phyloP scores from a whole-genome alignment of 92 coral and sea anemone species.

The Chrysogorgia sp. region DNA sequence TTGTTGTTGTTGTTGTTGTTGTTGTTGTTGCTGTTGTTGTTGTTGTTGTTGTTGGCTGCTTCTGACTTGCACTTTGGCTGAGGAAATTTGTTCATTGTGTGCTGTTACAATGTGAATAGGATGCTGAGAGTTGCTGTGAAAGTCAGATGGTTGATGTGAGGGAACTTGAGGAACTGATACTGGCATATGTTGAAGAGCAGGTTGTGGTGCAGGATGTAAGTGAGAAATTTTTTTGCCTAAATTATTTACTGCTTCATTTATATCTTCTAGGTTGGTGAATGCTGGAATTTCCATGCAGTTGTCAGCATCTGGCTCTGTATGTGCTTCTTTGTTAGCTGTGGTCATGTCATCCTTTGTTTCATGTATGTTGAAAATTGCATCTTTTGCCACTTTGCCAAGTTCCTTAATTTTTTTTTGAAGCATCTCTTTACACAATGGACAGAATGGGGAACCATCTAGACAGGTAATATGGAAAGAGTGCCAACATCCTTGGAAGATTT shows the following conservation, averaged over 20 bases:
- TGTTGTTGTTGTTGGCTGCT: background rate
- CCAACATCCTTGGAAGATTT: constrained; percentile 46
- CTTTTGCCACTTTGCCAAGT: constrained; percentile 50
- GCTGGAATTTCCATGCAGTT: background rate
- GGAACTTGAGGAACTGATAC: background rate
- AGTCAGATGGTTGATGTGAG: background rate
- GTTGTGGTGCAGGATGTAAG: constrained; percentile 6
- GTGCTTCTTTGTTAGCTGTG: background rate
- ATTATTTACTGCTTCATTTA: constrained; percentile 2
- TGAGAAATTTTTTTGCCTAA: background rate
- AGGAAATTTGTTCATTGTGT: background rate
- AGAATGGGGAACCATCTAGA: constrained; percentile 36
- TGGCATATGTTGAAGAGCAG: constrained; percentile 5
- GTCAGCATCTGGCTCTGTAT: background rate
- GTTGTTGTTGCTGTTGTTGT: constrained; percentile 10
- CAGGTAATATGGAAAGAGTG: constrained; percentile 61
- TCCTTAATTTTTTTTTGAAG: constrained; percentile 41
- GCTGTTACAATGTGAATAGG: background rate
- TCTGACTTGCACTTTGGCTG: background rate
- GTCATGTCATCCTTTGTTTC: background rate
- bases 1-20: no score
- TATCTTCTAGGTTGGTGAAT: background rate
- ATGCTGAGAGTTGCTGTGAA: background rate
- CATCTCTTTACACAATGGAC: constrained; percentile 52
- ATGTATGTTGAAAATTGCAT: constrained; percentile 43